Evolutionary conservation across 2,797 vertebrate species (phyloP), one percentile per base, ranked within the genome.

Genomic region (Rhabdophis nuchalis): DNA sequence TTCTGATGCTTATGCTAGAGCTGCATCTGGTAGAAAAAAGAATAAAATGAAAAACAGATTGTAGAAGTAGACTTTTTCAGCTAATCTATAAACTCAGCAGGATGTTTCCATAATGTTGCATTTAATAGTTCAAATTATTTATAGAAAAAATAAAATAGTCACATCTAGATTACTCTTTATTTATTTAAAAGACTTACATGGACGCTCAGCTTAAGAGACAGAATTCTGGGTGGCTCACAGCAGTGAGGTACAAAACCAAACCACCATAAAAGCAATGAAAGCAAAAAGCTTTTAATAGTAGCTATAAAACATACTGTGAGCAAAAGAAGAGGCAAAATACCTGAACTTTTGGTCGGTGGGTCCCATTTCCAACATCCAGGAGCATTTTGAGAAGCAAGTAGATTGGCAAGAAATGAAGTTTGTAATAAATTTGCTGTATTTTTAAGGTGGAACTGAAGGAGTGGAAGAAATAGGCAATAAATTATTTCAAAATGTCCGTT

Each of bases 11-110:
- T 77, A 53, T 1, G 5, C 91, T 91, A 94, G 91, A 91, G 95
- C 94, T 89, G 41, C 60, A 61, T 82, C 91, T 96, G 90, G 92
- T 87, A 89, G 91, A 90, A 90, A 85, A 68, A 92, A 56, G 72
- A n/a, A 87, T 91, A 94, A 95, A 94, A 96, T 90, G 91, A 96
- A 93, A 92, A 96, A 91, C 95, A 95, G 96, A 96, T 96, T 50
- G 57, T 86, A 88, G 0, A 1, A 93, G 91, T 0, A 72, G 91
- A 89, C 85, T 56, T 95, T 92, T 93, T 92, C 89, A 50, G 89
- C 88, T 95, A 94, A 88, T 95, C 94, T 93, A 92, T 92, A 13
- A 3, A 54, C 85, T 87, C 86, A 68, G 89, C 89, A n/a, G 0
- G 50, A 85, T 85, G 90, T 93, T 93, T 82, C 77, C 1, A 0